A percentile compares a stretch with the other conserved stretches of the same genome.
Evolutionary conservation across 1,140 invertebrate genomes (phyloP).

Genomic region (Scaptomyza pallida): DNA sequence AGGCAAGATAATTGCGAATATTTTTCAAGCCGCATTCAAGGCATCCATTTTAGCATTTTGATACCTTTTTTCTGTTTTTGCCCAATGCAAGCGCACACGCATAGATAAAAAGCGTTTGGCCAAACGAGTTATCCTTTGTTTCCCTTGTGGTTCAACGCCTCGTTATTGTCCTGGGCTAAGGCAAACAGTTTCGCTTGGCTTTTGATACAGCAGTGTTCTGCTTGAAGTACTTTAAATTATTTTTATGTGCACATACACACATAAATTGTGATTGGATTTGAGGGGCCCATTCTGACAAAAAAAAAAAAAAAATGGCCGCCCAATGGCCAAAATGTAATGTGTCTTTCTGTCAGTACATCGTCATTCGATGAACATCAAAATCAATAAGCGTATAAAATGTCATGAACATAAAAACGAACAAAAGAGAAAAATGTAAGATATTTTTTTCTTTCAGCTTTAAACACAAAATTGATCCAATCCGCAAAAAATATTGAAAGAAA

Average conservation of each 20-base stretch:
- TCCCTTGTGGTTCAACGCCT: constrained; percentile 11
- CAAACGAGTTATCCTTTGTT: constrained; percentile 25
- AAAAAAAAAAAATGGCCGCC: constrained; percentile 31
- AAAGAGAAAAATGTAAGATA: constrained; percentile 12
- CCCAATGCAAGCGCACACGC: too few relatives aligned
- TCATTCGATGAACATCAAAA: constrained; percentile 63
- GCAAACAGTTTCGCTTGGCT: constrained; percentile 63
- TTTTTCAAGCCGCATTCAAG: constrained; percentile 12
- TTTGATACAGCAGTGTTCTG: constrained; percentile 43
- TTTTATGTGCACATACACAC: constrained; percentile 72
- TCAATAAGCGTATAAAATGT: constrained; percentile 75
- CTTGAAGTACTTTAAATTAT: constrained; percentile 53
- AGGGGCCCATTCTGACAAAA: constrained; percentile 39
- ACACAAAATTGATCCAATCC: constrained; percentile 6
- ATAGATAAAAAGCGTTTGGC: constrained; percentile 2
- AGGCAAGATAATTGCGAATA: constrained; percentile 20
- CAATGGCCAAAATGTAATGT: constrained; percentile 43
- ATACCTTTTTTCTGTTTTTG: background rate
- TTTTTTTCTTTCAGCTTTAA: constrained; percentile 51
- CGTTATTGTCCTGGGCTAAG: constrained; percentile 44
- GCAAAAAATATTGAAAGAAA: background rate
- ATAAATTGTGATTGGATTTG: constrained; percentile 74
- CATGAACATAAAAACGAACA: constrained; percentile 66
- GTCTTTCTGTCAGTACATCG: constrained; percentile 19
- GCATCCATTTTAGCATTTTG: background rate